Evolutionary conservation across 2,113 vertebrate genomes (phyloP).

Genomic region (Nibea coibor): DNA sequence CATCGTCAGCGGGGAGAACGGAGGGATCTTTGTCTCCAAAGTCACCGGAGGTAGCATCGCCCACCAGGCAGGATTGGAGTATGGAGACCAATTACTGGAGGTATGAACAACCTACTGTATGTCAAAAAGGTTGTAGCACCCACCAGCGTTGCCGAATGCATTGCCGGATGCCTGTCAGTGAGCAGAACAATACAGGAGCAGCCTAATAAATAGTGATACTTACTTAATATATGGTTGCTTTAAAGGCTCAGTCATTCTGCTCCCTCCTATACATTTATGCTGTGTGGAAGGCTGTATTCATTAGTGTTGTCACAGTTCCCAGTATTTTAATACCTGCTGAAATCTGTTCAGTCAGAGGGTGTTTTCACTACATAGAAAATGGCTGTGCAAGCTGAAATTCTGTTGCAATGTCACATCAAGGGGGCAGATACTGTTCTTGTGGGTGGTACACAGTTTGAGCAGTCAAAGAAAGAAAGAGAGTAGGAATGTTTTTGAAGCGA

Average conservation of each 20-base stretch:
- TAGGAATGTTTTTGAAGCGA: background rate
- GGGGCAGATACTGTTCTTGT: background rate
- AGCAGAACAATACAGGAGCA: background rate
- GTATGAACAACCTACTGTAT: slow-evolving; percentile 78
- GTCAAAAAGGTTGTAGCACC: slow-evolving; percentile 8
- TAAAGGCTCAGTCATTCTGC: slow-evolving; percentile 17
- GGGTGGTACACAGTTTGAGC: background rate
- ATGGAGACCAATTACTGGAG: slow-evolving; percentile 97
- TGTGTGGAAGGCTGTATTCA: slow-evolving; percentile 3
- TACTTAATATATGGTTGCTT: slow-evolving; percentile 8
- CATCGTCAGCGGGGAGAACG: slow-evolving; percentile 96
- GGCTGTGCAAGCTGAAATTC: slow-evolving; percentile 18
- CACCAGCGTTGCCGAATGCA: slow-evolving; percentile 14
- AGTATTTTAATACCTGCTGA: slow-evolving; percentile 43
- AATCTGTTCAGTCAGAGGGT: background rate
- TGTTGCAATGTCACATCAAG: slow-evolving; percentile 3
- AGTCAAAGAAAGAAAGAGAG: background rate
- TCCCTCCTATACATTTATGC: slow-evolving; percentile 10
- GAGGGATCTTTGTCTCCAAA: slow-evolving; percentile 98
- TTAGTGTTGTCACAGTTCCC: slow-evolving; percentile 35
- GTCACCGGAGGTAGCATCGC: slow-evolving; percentile 97
- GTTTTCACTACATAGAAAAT: slow-evolving; percentile 3
- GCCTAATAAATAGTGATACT: background rate
- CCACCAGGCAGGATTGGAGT: slow-evolving; percentile 96
- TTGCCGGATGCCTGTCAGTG: background rate